Base-by-base conservation (phyloP, 2,888 invertebrate genomes). In the Tetragonula carbonaria region DNA sequence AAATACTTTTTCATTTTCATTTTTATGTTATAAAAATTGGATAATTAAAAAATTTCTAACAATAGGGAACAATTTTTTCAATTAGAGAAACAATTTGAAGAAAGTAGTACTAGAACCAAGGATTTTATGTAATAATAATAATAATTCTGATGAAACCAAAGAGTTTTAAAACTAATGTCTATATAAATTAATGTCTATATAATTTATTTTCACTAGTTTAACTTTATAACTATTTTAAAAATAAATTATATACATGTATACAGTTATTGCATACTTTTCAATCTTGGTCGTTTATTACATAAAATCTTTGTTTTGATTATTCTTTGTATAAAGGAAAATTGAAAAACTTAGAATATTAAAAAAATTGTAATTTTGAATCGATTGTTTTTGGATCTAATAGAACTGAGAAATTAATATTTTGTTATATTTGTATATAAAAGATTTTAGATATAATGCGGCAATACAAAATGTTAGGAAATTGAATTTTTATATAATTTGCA, bases 71-170 rank as follows among this genome's bases (percentile, higher is more conserved):
- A 53, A 72, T n/a, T 33, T 76, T 66, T 66, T 62, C 38, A 76
- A 79, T 68, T 78, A 38, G 66, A 70, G 33, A 50, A 74, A 74
- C 2, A 16, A 57, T 70, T 70, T 45, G 38, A 45, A 45, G 45
- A 11, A 78, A n/a, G 59, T 50, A 84, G 66, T 53, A 53, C 65
- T 65, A 70, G 55, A 75, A 66, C 65, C 86, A 87, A 87, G 89
- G 90, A 88, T 91, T 91, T 91, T 91, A 91, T 90, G 91, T 91
- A 92, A 88, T 89, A 82, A 86, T 91, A 92, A 88, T 89, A 82
- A 86, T 86, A 84, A 82, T 73, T 82, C 70, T 72, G 74, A 86
- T 86, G 85, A 86, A 89, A 83, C 89, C 91, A 90, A 90, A 91
- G 90, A 91, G 68, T 83, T 76, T 50, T 74, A 78, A 82, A 89